Evolutionary conservation across 1,140 invertebrate species (phyloP).

Genomic region (Meteorus sp.): DNA sequence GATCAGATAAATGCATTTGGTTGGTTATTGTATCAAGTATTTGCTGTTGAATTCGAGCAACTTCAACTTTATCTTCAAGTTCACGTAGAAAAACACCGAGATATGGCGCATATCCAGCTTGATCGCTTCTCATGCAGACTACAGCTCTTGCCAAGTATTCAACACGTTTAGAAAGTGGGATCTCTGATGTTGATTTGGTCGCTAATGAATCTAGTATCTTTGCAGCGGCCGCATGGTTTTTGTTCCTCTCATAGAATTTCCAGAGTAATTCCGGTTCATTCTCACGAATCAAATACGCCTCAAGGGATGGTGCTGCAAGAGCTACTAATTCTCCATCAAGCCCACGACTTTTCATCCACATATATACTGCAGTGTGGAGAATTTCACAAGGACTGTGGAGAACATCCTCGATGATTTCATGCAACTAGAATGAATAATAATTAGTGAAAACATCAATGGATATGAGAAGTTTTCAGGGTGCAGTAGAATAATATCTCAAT

Average conservation of each 20-base stretch:
- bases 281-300: conserved; percentile 75
- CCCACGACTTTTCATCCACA: conserved; percentile 87
- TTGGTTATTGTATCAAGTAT: conserved; percentile 68
- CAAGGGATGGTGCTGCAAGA: conserved; percentile 78
- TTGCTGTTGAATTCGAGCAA: conserved; percentile 78
- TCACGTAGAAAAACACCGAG: conserved; percentile 87
- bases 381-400: conserved; percentile 77
- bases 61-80: conserved; percentile 92
- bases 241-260: conserved; percentile 93
- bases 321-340: conserved; percentile 77
- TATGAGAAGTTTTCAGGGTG: too few relatives aligned
- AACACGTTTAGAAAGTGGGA: conserved; percentile 73
- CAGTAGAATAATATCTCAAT: conserved; percentile 12
- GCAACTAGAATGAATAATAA: conserved; percentile 36
- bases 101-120: conserved; percentile 73
- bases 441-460: neutral
- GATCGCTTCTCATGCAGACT: conserved; percentile 89
- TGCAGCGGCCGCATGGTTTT: conserved; percentile 91
- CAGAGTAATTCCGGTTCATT: conserved; percentile 86
- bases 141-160: conserved; percentile 93
- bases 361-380: conserved; percentile 87
- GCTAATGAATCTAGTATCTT: conserved; percentile 87
- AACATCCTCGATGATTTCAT: conserved; percentile 57
- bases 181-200: conserved; percentile 70
- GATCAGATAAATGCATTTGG: conserved; percentile 41